A percentile compares a stretch with the other conserved stretches of the same genome.
phyloP scores from a whole-genome alignment of 2,113 vertebrate genomes.

The Pithys albifrons region DNA sequence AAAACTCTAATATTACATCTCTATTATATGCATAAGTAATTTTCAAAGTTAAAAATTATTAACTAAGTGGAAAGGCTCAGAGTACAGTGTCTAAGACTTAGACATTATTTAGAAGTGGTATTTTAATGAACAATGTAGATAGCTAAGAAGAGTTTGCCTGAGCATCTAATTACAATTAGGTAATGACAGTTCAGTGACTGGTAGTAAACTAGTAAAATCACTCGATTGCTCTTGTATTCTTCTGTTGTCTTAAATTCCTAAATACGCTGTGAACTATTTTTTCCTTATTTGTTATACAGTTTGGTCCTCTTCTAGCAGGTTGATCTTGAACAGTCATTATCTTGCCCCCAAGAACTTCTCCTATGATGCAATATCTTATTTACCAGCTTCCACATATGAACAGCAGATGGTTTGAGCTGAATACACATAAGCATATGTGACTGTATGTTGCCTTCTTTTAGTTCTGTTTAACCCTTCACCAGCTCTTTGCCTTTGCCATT shows the following conservation, averaged over 20 bases:
- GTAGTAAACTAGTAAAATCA: not conserved
- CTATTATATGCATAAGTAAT: not conserved
- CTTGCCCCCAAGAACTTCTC: slow-evolving; percentile 5
- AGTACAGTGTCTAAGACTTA: not conserved
- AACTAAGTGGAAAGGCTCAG: not conserved
- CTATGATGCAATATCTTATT: slow-evolving; percentile 23
- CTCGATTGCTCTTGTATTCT: not conserved
- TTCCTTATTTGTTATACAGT: not conserved
- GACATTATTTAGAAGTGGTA: not conserved
- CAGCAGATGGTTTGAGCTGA: slow-evolving; percentile 52
- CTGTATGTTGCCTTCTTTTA: not conserved
- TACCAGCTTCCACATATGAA: slow-evolving; percentile 25
- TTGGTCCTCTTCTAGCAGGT: not conserved
- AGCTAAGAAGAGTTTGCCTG: not conserved
- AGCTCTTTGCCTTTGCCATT: slow-evolving; percentile 9
- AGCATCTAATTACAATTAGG: not conserved
- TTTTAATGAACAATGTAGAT: not conserved
- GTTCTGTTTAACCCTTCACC: slow-evolving; percentile 25
- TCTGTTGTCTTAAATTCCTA: not conserved
- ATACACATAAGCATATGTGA: slow-evolving; percentile 23
- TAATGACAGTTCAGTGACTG: not conserved
- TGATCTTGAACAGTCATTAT: slow-evolving; percentile 1
- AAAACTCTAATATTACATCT: not conserved
- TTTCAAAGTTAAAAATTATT: not conserved
- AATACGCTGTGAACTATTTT: not conserved